Percentiles rank a stretch among this genome's conserved stretches.
phyloP scores from a whole-genome alignment of 2,113 vertebrate genomes.

The Cichladusa arquata region DNA sequence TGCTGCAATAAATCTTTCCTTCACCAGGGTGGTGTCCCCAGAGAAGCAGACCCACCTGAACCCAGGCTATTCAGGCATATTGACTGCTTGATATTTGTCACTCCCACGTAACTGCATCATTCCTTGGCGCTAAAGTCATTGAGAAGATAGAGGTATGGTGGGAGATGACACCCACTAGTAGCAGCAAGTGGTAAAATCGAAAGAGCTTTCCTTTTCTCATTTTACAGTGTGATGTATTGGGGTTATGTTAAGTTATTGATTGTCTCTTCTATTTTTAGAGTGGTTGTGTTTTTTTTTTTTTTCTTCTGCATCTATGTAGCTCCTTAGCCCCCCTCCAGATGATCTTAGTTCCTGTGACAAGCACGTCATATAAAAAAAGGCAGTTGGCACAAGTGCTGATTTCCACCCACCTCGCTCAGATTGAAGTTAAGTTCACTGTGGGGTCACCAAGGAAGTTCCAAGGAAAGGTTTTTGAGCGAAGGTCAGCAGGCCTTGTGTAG shows the following conservation, averaged over 20 bases:
- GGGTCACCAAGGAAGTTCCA: neutral
- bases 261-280: neutral
- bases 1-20: neutral
- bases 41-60: neutral
- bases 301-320: neutral
- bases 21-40: neutral
- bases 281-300: neutral
- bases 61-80: neutral
- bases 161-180: slow-evolving; percentile 30
- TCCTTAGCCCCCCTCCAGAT: neutral
- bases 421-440: neutral
- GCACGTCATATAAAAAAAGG: neutral
- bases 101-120: slow-evolving; percentile 1
- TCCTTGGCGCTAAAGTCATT: neutral
- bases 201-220: neutral
- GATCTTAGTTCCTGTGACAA: slow-evolving; percentile 11
- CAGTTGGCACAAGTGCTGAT: neutral
- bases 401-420: neutral
- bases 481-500: neutral
- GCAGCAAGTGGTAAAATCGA: neutral
- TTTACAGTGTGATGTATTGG: neutral
- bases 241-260: slow-evolving; percentile 25
- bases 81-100: slow-evolving; percentile 11
- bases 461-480: neutral
- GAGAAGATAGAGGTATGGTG: neutral